Evolutionary conservation across 2,113 vertebrate genomes (phyloP), one percentile per base, ranked within the genome.

Genomic region (Phalacrocorax carbo): DNA sequence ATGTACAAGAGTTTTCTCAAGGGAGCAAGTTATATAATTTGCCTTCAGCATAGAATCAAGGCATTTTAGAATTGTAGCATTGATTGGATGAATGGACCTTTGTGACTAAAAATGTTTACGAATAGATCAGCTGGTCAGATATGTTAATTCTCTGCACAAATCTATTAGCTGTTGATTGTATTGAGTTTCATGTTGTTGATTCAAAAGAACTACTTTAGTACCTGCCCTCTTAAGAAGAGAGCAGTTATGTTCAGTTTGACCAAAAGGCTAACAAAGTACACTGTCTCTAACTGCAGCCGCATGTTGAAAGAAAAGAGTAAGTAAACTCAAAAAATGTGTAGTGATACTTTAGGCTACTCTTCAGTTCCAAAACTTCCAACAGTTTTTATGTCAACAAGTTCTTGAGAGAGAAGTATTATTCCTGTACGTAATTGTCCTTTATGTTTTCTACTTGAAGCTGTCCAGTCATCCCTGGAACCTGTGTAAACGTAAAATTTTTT

Each of bases 51-150:
- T 6, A 27, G 48, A 44, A 55, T 51, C 23, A 49, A 64, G 18
- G 18, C 16, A 18, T 76, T 88, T 88, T 51, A 40, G 42, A 86
- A 27, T 22, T 36, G 25, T 49, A 34, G 18, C 9, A 32, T 26
- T 77, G 68, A 19, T 75, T 20, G 23, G 46, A 46, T 79, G 16
- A 82, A 36, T 25, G 16, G 27, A 76, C 30, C 52, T 80, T 62
- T 61, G 82, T 36, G 40, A 88, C 49, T 70, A 25, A 54, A 88
- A 54, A 64, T 22, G 27, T 1, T 0, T 34, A 12, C 0, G 0
- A 29, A 12, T 54, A 30, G 14, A 23, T 77, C n/a, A 54, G 23
- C 42, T 88, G 42, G 34, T 79, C 38, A 40, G 65, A 48, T 48
- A 48, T n/a, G 30, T 12, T 61, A 49, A 20, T 81, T 81, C 11